phyloP scores from a whole-genome alignment of 2,888 invertebrate genomes.

The Phengaris arion region DNA sequence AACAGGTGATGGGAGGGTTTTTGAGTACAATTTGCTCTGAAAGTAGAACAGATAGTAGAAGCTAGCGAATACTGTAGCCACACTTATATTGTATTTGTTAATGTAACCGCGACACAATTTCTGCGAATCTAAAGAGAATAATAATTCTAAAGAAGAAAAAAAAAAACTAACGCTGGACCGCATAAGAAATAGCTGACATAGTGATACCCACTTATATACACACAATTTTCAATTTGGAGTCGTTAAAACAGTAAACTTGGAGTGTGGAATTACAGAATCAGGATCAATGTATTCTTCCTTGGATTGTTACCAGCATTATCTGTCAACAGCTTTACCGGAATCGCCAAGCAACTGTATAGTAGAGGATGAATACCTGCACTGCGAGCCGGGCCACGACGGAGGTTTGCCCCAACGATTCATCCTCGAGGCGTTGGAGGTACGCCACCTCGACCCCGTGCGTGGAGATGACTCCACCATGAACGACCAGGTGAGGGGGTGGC shows the following conservation, averaged over 20 bases:
- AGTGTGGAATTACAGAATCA: background rate
- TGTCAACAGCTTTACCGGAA: conserved; percentile 84
- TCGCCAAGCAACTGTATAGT: conserved; percentile 87
- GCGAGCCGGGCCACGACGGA: conserved; percentile 89
- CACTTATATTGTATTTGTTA: too few species aligned
- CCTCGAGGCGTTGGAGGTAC: conserved; percentile 86
- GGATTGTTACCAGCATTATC: conserved; percentile 5
- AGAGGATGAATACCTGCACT: conserved; percentile 84
- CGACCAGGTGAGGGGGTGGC: conserved; percentile 78
- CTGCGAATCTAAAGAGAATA: too few species aligned
- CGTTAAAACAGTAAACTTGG: background rate
- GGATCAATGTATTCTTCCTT: conserved; percentile 17
- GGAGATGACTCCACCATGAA: conserved; percentile 83
- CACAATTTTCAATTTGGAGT: too few species aligned
- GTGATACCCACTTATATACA: too few species aligned
- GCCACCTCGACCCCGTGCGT: conserved; percentile 71
- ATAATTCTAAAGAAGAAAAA: too few species aligned
- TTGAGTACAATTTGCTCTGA: too few species aligned
- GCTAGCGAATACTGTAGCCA: too few species aligned
- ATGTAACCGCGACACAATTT: too few species aligned
- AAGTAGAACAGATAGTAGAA: too few species aligned
- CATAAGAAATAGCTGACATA: too few species aligned
- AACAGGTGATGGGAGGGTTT: too few species aligned
- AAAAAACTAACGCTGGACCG: too few species aligned
- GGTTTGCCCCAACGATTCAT: conserved; percentile 90